These are phyloP conservation scores for Tychaedon coryphoeus DNA, from an alignment of 2,113 vertebrate species.

Conservation along the genomic window DNA sequence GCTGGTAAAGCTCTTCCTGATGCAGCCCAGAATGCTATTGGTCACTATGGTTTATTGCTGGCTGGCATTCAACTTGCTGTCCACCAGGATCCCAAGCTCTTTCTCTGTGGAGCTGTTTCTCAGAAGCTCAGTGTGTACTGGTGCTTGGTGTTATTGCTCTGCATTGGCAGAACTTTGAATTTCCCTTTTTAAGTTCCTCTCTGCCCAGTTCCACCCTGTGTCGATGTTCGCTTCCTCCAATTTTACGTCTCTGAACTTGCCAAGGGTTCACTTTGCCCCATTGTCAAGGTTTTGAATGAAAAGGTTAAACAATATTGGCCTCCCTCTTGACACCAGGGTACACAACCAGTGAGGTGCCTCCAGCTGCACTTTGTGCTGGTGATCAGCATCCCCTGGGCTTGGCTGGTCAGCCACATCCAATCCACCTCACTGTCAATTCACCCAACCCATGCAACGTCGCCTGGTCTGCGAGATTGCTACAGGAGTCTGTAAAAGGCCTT, in stretches of 20 bases:
- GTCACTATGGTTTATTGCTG: neutral
- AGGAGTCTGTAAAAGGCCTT: neutral
- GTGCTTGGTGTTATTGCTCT: neutral
- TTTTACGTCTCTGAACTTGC: neutral
- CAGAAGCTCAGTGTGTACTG: neutral
- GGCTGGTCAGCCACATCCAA: neutral
- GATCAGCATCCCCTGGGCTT: neutral
- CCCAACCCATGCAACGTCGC: neutral
- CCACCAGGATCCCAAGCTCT: neutral
- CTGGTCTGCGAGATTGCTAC: neutral
- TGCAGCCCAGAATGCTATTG: neutral
- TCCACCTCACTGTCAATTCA: neutral
- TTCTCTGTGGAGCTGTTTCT: neutral
- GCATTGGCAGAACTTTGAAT: neutral
- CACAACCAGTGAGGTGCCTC: neutral
- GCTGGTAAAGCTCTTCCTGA: neutral
- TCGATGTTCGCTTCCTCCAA: fast-evolving
- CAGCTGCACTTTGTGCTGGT: neutral
- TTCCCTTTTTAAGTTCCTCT: neutral
- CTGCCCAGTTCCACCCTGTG: neutral
- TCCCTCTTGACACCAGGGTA: neutral
- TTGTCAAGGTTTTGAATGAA: neutral
- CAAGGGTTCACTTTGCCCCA: neutral
- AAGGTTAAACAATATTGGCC: neutral
- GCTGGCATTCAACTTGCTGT: neutral